Percentiles rank a stretch among this genome's conserved stretches.
Evolutionary conservation across 37 sponge, comb jelly and placozoan species (phyloP).

Genomic region (Spongilla lacustris): DNA sequence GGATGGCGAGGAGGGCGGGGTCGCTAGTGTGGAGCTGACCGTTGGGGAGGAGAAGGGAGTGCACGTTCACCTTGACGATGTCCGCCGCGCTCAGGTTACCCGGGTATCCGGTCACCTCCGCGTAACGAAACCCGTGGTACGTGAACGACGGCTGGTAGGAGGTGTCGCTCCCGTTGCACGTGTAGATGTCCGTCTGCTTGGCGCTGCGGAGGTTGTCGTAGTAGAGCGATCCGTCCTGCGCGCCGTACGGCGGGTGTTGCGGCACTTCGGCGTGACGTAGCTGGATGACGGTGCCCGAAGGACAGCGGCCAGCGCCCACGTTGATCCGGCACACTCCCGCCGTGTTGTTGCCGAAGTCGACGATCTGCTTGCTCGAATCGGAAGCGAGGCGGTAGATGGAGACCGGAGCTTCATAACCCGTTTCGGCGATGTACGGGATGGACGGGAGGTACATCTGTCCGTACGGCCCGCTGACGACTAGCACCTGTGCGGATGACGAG

Average conservation of each 20-base stretch:
- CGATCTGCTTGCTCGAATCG: conserved; percentile 41
- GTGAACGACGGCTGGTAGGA: conserved; percentile 63
- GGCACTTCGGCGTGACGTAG: conserved; percentile 63
- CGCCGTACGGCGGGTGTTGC: conserved; percentile 64
- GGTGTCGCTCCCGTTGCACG: neutral
- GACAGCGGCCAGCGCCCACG: neutral
- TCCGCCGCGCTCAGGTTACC: conserved; percentile 26
- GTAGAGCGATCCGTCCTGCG: conserved; percentile 52
- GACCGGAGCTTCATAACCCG: conserved; percentile 17
- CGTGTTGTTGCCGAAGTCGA: conserved; percentile 61
- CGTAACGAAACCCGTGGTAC: conserved; percentile 81
- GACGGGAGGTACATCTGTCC: conserved; percentile 30
- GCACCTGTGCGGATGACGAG: conserved; percentile 2
- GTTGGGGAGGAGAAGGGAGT: conserved; percentile 23
- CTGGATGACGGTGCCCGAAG: neutral
- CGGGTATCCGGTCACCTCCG: conserved; percentile 49
- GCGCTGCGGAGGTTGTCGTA: conserved; percentile 59
- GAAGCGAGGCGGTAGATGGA: conserved; percentile 13
- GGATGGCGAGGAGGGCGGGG: conserved; percentile 49
- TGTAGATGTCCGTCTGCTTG: conserved; percentile 35
- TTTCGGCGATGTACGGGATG: conserved; percentile 42
- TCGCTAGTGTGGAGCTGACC: conserved; percentile 41
- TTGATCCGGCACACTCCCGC: conserved; percentile 54
- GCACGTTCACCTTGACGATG: conserved; percentile 31
- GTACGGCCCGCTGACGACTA: conserved; percentile 30